Percentiles rank a stretch among this genome's conserved stretches.
Conservation (phyloP, 2,113 vertebrate species). For the Camelus bactrianus region DNA sequence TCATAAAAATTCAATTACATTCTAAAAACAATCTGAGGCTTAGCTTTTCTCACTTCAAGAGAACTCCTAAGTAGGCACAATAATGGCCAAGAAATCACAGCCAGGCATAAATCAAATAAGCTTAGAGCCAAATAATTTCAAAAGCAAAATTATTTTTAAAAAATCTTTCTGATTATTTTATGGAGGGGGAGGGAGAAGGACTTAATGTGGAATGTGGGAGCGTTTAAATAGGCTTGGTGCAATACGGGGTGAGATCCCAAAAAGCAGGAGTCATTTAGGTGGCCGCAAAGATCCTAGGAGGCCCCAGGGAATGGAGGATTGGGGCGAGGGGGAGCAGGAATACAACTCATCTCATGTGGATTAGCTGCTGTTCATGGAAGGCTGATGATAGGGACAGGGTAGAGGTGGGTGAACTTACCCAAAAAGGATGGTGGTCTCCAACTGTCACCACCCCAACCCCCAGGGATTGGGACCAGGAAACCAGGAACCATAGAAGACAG, state of each 20-base stretch:
- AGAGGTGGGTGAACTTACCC: background rate
- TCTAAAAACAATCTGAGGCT: slow-evolving; percentile 19
- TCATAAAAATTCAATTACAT: slow-evolving; percentile 70
- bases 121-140: background rate
- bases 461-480: background rate
- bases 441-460: background rate
- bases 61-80: background rate
- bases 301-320: background rate
- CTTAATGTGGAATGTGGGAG: background rate
- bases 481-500: background rate
- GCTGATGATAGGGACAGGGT: background rate
- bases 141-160: slow-evolving; percentile 28
- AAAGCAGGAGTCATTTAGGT: background rate
- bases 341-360: background rate
- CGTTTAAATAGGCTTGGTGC: background rate
- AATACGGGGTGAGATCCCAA: background rate
- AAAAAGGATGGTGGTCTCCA: background rate
- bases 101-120: slow-evolving; percentile 13
- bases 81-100: background rate
- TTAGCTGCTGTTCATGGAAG: background rate
- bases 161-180: slow-evolving; percentile 12
- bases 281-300: background rate
- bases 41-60: slow-evolving; percentile 47
- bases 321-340: background rate
- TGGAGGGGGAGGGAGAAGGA: background rate